Conservation (phyloP, 2,113 vertebrate species). For the Indicator maculatus region DNA sequence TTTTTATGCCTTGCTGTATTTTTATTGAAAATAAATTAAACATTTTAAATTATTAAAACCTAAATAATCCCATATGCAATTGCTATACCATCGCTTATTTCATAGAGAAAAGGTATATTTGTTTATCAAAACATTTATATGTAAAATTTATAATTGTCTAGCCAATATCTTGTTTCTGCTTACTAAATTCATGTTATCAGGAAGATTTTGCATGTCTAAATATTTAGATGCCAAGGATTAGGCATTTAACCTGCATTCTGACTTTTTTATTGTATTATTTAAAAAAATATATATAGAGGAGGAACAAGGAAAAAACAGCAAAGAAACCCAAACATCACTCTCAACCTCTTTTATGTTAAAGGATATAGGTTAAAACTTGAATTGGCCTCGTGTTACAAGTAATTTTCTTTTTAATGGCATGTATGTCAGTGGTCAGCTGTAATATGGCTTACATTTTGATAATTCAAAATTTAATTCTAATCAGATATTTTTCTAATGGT, state of each 20-base stretch:
- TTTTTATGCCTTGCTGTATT: background rate
- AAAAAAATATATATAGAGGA: background rate
- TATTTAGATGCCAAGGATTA: background rate
- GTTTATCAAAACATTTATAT: background rate
- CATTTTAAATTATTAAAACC: background rate
- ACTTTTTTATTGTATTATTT: background rate
- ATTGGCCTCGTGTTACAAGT: background rate
- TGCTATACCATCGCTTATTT: background rate
- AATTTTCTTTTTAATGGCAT: background rate
- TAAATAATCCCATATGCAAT: background rate
- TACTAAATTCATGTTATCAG: background rate
- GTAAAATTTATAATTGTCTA: background rate
- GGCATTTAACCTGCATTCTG: background rate
- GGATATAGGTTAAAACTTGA: background rate
- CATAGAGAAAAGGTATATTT: background rate
- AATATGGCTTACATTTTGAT: background rate
- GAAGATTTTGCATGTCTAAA: background rate
- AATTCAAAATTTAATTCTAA: background rate
- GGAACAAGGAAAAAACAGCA: background rate
- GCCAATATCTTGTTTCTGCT: background rate
- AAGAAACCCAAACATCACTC: background rate
- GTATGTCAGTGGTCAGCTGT: background rate
- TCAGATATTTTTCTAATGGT: background rate
- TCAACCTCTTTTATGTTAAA: background rate
- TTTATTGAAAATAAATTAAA: slow-evolving; percentile 4